Base-by-base conservation (phyloP, 2,888 invertebrate species). In the Meiosimyza decipiens region DNA sequence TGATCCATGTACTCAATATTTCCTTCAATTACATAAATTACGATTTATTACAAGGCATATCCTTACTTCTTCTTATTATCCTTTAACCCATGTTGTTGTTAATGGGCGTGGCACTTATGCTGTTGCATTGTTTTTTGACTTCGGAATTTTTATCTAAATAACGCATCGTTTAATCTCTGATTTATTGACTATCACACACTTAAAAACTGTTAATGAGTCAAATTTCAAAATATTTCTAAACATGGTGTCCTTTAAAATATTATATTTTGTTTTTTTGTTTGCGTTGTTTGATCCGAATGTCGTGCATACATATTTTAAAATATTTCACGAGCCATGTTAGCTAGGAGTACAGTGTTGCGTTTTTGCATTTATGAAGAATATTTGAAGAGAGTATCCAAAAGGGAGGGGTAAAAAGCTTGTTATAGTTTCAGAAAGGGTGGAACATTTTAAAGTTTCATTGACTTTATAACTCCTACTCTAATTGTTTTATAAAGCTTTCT, bases 141-240 rank as follows among this genome's bases (percentile, higher is more conserved):
- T 40, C 40, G 40, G 7, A 6, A 40, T 40, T 1, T 7, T 40
- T 40, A 28, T 28, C 13, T 47, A 55, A 80, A 80, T 79, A 77
- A 85, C 78, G 84, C 82, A 79, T 84, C 84, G 82, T 84, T 84
- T 81, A 80, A 79, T 77, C 77, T 80, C 79, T 85, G 85, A 85
- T 85, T 84, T 84, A 85, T 84, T 77, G 79, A 79, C 77, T 77
- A 77, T 54, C 47, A 33, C 62, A 18, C 57, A 18, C 57, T 52
- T 33, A 65, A 63, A 79, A 73, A 81, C 80, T 83, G 82, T 83
- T 83, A 82, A 84, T 84, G 83, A 84, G 81, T 83, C 85, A 80
- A 82, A 83, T 83, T 83, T 84, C 83, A 79, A 71, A 75, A 72
- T 63, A 54, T 70, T 70, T 62, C 54, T 52, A 70, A 70, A 63